Evolutionary conservation across 1,140 invertebrate species (phyloP).

Genomic region (Drosophila asahinai): DNA sequence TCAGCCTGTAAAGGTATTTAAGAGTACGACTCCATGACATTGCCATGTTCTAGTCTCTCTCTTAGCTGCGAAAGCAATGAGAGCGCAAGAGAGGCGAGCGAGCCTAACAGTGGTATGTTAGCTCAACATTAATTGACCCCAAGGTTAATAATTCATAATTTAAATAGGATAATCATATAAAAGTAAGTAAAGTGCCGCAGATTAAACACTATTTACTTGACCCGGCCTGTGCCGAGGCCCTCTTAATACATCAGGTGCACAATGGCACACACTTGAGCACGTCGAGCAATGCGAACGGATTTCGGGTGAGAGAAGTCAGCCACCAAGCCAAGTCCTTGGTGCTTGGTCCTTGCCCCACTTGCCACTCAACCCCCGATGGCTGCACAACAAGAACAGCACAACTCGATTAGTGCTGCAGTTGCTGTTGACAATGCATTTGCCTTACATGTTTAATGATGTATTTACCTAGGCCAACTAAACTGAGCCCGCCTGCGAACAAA

Average conservation of each 20-base stretch:
- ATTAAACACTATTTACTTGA: background rate
- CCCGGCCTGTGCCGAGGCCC: conserved; percentile 6
- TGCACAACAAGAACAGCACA: conserved; percentile 50
- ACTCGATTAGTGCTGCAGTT: conserved; percentile 64
- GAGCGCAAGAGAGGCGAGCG: background rate
- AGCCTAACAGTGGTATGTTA: background rate
- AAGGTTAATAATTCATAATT: background rate
- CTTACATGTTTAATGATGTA: conserved; percentile 83
- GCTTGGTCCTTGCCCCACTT: background rate
- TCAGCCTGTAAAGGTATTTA: no score
- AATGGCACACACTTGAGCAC: conserved; percentile 59
- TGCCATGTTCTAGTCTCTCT: no score
- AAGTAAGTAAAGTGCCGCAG: background rate
- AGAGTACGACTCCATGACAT: no score
- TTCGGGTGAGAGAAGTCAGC: conserved; percentile 41
- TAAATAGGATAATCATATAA: background rate
- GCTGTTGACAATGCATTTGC: conserved; percentile 81
- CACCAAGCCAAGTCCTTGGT: conserved; percentile 34
- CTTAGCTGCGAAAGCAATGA: no score
- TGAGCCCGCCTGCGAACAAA: conserved; percentile 38
- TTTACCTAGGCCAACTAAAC: conserved; percentile 80
- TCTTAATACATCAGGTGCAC: conserved; percentile 30
- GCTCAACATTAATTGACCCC: background rate
- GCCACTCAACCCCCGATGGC: conserved; percentile 8
- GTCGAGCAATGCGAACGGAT: conserved; percentile 38